These are phyloP conservation scores for Cryptophagus acutangulus DNA, from an alignment of 2,888 invertebrate species.

Conservation along the genomic window DNA sequence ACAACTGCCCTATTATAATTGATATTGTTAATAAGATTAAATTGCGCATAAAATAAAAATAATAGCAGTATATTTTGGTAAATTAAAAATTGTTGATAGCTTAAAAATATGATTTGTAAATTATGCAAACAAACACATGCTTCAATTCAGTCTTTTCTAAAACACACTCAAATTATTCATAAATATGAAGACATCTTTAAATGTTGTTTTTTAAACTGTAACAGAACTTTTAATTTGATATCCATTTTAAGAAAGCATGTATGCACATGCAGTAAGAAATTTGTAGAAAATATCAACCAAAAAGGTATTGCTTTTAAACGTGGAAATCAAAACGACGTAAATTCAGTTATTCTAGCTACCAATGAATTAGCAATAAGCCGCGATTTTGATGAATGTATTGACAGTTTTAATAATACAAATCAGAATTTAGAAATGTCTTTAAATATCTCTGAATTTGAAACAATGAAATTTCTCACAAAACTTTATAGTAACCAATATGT, in stretches of 20 bases:
- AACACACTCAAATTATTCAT: background rate
- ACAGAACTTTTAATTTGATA: background rate
- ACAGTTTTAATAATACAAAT: background rate
- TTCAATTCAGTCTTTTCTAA: background rate
- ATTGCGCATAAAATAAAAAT: background rate
- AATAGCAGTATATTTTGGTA: background rate
- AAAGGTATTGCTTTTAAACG: too few species aligned
- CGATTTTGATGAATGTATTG: background rate
- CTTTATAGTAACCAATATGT: background rate
- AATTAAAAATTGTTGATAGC: background rate
- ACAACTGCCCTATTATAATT: background rate
- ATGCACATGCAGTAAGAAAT: too few species aligned
- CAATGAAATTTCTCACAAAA: background rate
- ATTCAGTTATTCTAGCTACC: background rate
- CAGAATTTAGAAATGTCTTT: too few species aligned
- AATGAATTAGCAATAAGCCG: background rate
- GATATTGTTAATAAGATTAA: too few species aligned
- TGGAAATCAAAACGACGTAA: too few species aligned
- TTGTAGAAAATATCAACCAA: too few species aligned
- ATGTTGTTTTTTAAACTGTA: background rate
- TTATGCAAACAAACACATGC: background rate
- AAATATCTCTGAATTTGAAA: too few species aligned
- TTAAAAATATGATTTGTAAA: background rate
- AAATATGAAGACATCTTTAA: background rate
- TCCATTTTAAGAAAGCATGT: background rate